A percentile compares a stretch with the other conserved stretches of the same genome.
phyloP scores from a whole-genome alignment of 2,113 vertebrate species.

The Myodes glareolus region DNA sequence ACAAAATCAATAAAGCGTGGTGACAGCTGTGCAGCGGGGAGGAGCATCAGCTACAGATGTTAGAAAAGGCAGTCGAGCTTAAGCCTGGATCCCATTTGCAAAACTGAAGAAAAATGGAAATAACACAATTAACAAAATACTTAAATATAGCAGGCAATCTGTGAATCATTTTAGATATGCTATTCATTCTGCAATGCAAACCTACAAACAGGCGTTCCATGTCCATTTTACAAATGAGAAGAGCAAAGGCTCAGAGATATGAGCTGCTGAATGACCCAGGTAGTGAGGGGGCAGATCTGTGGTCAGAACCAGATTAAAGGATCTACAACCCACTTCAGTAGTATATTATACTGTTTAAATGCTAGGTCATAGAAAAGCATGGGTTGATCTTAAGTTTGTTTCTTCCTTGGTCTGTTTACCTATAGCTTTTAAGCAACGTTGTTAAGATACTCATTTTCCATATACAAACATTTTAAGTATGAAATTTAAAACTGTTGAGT shows the following conservation, averaged over 20 bases:
- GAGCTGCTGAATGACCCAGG: neutral
- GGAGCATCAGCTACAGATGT: neutral
- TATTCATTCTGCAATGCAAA: neutral
- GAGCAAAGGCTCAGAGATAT: neutral
- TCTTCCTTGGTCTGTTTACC: neutral
- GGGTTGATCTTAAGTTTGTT: neutral
- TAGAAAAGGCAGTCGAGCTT: neutral
- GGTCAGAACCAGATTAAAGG: neutral
- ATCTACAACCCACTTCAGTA: neutral
- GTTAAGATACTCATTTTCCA: neutral
- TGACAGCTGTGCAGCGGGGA: neutral
- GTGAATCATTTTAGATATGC: neutral
- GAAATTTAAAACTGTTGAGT: neutral
- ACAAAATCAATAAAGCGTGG: neutral
- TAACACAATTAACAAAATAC: neutral
- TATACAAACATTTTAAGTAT: neutral
- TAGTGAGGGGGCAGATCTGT: neutral
- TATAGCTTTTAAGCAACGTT: neutral
- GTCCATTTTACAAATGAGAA: neutral
- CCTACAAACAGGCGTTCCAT: neutral
- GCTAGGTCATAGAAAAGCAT: neutral
- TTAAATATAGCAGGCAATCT: neutral
- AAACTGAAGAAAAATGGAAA: neutral
- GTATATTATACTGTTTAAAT: neutral
- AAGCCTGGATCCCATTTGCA: neutral